These are phyloP conservation scores for Dipodomys stephensi DNA, from an alignment of 2,113 vertebrate genomes.

Conservation along the genomic window DNA sequence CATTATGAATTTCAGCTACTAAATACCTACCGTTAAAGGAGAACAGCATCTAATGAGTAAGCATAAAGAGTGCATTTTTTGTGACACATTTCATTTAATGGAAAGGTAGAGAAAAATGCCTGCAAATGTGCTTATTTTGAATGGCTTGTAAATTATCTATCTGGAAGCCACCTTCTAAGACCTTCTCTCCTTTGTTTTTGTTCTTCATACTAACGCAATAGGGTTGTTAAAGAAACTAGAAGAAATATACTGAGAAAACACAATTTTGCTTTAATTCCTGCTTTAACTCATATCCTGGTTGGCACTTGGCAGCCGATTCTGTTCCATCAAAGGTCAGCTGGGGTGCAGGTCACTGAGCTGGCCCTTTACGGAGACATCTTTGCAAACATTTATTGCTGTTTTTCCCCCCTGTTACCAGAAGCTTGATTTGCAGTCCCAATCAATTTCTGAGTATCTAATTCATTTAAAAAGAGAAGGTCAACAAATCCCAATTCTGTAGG, in stretches of 20 bases:
- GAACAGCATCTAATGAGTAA: neutral
- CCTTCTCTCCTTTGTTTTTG: neutral
- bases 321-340: neutral
- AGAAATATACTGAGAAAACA: conserved; percentile 63
- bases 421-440: conserved; percentile 64
- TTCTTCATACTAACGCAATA: conserved; percentile 15
- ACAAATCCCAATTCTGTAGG: neutral
- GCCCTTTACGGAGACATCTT: conserved; percentile 50
- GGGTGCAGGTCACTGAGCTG: conserved; percentile 28
- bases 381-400: conserved; percentile 35
- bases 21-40: conserved; percentile 28
- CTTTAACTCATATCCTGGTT: conserved; percentile 73
- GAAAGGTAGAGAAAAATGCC: conserved; percentile 1
- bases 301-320: conserved; percentile 48
- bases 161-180: neutral
- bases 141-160: conserved; percentile 43
- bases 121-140: conserved; percentile 58
- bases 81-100: conserved; percentile 58
- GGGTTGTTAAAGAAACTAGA: conserved; percentile 51
- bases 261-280: conserved; percentile 42
- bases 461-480: conserved; percentile 34
- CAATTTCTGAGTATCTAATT: conserved; percentile 53
- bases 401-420: conserved; percentile 11
- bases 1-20: conserved; percentile 31
- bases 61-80: neutral